Conservation (phyloP, 2,113 vertebrate genomes). For the Notarius lentiginosus region DNA sequence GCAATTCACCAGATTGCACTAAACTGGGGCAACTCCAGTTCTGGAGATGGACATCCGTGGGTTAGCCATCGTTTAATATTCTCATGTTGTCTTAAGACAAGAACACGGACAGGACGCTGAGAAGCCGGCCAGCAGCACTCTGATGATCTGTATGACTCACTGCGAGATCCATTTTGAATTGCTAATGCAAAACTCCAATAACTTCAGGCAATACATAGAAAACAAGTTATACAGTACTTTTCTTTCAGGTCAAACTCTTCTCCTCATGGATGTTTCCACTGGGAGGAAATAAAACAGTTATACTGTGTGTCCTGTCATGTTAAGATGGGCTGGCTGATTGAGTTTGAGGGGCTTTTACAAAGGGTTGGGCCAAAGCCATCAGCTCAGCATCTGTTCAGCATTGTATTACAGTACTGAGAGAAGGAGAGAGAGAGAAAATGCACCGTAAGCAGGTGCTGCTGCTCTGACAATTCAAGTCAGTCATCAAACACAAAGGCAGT, state of each 20-base stretch:
- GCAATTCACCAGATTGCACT: background rate
- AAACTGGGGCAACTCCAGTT: background rate
- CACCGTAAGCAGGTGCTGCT: constrained; percentile 8
- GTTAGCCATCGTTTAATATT: background rate
- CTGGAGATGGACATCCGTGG: background rate
- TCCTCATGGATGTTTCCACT: background rate
- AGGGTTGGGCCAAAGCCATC: background rate
- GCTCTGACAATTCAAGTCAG: background rate
- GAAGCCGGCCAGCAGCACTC: background rate
- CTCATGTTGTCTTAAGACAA: background rate
- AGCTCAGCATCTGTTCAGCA: background rate
- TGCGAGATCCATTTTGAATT: background rate
- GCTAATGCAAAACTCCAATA: background rate
- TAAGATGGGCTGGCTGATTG: constrained; percentile 16
- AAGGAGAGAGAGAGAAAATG: background rate
- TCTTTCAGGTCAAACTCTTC: background rate
- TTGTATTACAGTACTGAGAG: constrained; percentile 2
- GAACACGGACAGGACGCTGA: background rate
- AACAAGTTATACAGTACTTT: background rate
- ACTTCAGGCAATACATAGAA: background rate
- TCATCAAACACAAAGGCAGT: background rate
- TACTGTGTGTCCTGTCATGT: background rate
- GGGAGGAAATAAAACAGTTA: background rate
- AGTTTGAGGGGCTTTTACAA: background rate
- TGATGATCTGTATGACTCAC: background rate